Conservation (phyloP, 2,797 vertebrate species). For the Rhynchotus rufescens region DNA sequence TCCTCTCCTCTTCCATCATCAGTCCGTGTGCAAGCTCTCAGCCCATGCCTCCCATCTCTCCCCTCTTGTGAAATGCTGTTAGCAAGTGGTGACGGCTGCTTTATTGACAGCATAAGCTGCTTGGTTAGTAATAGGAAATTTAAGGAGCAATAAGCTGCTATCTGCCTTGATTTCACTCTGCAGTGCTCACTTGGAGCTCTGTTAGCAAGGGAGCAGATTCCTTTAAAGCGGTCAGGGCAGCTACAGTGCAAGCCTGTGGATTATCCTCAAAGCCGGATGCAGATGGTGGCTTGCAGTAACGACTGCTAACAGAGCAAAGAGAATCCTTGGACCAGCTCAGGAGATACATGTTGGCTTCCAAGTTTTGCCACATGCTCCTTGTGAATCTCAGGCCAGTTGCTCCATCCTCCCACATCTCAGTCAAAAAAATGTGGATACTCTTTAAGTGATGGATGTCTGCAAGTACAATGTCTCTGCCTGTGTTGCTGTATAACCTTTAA, state of each 20-base stretch:
- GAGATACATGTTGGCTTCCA: background rate
- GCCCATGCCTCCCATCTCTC: background rate
- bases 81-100: conserved; percentile 32
- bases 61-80: conserved; percentile 28
- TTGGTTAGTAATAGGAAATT: conserved; percentile 27
- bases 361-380: background rate
- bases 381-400: background rate
- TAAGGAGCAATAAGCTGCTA: conserved; percentile 57
- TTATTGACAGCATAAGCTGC: conserved; percentile 10
- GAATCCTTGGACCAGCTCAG: background rate
- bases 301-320: background rate
- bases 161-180: conserved; percentile 62
- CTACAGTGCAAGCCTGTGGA: background rate
- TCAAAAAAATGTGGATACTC: background rate
- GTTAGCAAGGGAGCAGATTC: background rate
- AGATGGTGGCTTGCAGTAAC: background rate
- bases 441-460: background rate
- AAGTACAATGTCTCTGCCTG: background rate
- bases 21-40: conserved; percentile 12
- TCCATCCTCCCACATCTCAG: accelerated
- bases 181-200: background rate
- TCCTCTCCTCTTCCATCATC: conserved; percentile 21
- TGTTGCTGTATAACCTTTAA: background rate
- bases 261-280: background rate
- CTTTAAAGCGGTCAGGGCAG: conserved; percentile 10